phyloP scores from a whole-genome alignment of 2,888 invertebrate species.

The Thereva unica region DNA sequence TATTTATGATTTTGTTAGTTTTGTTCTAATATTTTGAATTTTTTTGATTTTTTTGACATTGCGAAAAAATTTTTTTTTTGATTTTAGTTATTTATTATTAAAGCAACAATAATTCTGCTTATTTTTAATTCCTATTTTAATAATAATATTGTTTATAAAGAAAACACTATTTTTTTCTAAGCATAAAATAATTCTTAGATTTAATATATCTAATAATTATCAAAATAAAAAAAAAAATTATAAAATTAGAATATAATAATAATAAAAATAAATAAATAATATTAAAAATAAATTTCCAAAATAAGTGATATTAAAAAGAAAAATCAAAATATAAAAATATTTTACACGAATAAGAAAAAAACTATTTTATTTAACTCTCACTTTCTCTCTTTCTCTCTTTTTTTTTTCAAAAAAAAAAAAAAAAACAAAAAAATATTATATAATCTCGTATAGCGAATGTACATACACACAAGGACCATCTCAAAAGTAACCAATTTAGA shows the following conservation, averaged over 20 bases:
- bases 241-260: slow-evolving; percentile 41
- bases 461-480: slow-evolving; percentile 78
- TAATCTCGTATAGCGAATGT: slow-evolving; percentile 50
- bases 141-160: no score
- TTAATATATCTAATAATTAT: slow-evolving; percentile 11
- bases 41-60: not conserved
- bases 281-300: slow-evolving; percentile 21
- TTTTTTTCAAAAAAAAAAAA: slow-evolving; percentile 1
- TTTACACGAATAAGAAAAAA: no score
- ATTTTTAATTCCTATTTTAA: slow-evolving; percentile 17
- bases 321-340: slow-evolving; percentile 1
- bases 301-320: slow-evolving; percentile 5
- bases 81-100: slow-evolving; percentile 2
- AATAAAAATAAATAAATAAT: slow-evolving; percentile 22
- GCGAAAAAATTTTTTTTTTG: no score
- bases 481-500: slow-evolving; percentile 83
- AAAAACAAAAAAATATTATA: slow-evolving; percentile 29
- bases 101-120: slow-evolving; percentile 23
- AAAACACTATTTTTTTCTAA: no score
- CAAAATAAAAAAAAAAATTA: slow-evolving; percentile 1
- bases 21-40: slow-evolving; percentile 41
- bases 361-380: no score
- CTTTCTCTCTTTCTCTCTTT: no score
- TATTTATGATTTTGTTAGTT: slow-evolving; percentile 46
- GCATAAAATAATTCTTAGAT: no score